These are phyloP conservation scores for Pristionchus japonicus DNA, from an alignment of 2,888 invertebrate species.

Conservation along the genomic window DNA sequence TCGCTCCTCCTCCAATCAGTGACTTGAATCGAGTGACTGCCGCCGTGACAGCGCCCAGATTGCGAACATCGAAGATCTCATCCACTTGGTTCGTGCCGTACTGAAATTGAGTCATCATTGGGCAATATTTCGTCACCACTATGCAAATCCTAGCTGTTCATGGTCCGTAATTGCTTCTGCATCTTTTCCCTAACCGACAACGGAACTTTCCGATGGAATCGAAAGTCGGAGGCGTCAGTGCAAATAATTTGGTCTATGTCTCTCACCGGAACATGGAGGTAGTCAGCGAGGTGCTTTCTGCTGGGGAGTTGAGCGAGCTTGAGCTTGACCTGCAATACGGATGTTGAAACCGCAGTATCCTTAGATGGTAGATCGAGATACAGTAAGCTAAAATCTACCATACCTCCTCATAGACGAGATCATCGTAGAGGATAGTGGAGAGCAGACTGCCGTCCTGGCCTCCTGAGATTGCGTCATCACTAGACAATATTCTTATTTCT, in stretches of 20 bases:
- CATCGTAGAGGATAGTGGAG: constrained; percentile 64
- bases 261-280: constrained; percentile 62
- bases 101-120: constrained; percentile 45
- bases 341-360: neutral
- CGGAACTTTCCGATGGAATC: no score
- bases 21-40: constrained; percentile 68
- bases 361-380: constrained; percentile 50
- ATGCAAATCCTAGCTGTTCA: no score
- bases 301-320: constrained; percentile 62
- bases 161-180: no score
- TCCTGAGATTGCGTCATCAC: constrained; percentile 49
- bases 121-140: neutral
- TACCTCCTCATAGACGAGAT: constrained; percentile 44
- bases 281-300: constrained; percentile 67
- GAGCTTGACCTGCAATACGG: constrained; percentile 7
- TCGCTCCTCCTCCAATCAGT: constrained; percentile 52
- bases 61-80: constrained; percentile 65
- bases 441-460: constrained; percentile 70
- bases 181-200: no score
- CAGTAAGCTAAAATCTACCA: neutral
- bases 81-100: constrained; percentile 53
- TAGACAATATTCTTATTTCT: neutral
- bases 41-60: constrained; percentile 67
- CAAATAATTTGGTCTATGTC: neutral
- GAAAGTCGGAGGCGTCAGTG: no score